phyloP scores from a whole-genome alignment of 1,140 invertebrate species.

The Asbolus verrucosus region DNA sequence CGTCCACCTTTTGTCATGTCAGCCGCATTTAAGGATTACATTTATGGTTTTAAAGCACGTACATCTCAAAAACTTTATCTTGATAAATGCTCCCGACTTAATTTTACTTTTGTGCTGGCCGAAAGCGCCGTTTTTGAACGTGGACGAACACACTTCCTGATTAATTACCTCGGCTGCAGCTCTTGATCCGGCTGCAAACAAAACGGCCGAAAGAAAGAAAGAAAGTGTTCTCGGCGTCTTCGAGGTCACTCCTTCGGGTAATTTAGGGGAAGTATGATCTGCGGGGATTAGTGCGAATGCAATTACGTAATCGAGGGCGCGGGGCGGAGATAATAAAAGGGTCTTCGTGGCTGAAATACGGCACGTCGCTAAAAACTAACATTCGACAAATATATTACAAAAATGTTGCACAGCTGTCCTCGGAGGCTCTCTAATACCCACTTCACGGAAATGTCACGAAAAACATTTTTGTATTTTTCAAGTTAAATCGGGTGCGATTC shows the following conservation, averaged over 20 bases:
- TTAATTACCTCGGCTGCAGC: neutral
- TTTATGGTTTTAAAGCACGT: neutral
- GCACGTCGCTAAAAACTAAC: neutral
- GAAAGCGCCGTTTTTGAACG: neutral
- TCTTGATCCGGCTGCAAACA: neutral
- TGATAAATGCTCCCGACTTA: slow-evolving; percentile 1
- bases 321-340: neutral
- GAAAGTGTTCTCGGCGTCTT: no score
- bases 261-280: neutral
- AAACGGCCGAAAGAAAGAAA: no score
- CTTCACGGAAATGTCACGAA: neutral
- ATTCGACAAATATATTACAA: neutral
- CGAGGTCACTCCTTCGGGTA: neutral
- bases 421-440: neutral
- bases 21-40: slow-evolving; percentile 8
- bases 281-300: neutral
- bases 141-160: neutral
- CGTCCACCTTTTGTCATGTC: slow-evolving; percentile 7
- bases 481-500: no score
- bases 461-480: neutral
- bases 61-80: slow-evolving; percentile 1
- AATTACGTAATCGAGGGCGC: neutral
- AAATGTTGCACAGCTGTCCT: neutral
- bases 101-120: neutral
- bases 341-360: neutral